Conservation (phyloP, 2,797 vertebrate genomes). For the Pitangus sulphuratus region DNA sequence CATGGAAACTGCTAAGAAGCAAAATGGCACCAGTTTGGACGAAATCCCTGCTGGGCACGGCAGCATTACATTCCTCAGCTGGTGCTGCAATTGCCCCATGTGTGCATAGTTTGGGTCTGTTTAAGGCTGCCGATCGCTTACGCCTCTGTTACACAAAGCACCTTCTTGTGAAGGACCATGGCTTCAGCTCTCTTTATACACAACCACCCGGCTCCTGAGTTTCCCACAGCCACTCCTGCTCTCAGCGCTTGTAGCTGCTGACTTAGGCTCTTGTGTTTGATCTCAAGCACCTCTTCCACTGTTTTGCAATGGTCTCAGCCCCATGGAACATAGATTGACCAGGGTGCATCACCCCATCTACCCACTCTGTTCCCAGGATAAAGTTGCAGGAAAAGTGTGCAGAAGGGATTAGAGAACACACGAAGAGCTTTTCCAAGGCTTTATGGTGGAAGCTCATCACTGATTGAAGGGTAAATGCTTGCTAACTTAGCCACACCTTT, state of each 20-base stretch:
- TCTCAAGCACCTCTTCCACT: neutral
- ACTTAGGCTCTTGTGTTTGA: neutral
- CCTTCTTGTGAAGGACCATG: neutral
- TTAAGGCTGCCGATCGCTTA: neutral
- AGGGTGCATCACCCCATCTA: neutral
- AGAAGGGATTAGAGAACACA: neutral
- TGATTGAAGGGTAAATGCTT: neutral
- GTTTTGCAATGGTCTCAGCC: neutral
- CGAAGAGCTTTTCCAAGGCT: neutral
- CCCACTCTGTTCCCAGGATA: slow-evolving; percentile 5
- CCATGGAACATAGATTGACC: neutral
- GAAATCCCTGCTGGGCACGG: neutral
- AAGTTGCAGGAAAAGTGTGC: neutral
- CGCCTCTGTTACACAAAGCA: neutral
- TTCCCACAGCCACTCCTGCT: neutral
- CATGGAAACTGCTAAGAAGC: neutral
- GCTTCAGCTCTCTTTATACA: neutral
- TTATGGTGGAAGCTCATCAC: neutral
- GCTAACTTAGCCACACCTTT: neutral
- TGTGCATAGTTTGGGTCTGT: neutral
- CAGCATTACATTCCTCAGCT: neutral
- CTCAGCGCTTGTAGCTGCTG: neutral
- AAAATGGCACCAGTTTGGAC: neutral
- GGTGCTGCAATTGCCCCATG: neutral
- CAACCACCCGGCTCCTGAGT: neutral